A percentile compares a stretch with the other conserved stretches of the same genome.
Conservation (phyloP, 2,797 vertebrate genomes). For the Gallinago solitaria region DNA sequence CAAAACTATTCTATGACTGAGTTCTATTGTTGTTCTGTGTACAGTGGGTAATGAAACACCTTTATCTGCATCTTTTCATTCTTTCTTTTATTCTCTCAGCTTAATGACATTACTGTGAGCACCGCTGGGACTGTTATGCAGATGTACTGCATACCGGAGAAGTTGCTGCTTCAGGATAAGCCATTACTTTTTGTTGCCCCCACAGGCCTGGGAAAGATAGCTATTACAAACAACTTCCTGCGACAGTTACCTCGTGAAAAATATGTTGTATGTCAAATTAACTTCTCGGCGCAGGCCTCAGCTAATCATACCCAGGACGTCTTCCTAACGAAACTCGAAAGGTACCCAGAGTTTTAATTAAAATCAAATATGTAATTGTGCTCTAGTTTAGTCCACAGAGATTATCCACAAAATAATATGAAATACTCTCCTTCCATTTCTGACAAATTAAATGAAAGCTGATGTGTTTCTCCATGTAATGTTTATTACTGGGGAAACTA, state of each 20-base stretch:
- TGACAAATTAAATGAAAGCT: constrained; percentile 81
- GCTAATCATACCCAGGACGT: constrained; percentile 79
- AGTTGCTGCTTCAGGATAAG: constrained; percentile 81
- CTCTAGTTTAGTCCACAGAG: constrained; percentile 72
- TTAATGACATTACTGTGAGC: constrained; percentile 79
- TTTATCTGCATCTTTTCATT: constrained; percentile 73
- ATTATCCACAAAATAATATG: constrained; percentile 75
- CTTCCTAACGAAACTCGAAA: constrained; percentile 80
- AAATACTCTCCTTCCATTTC: constrained; percentile 68
- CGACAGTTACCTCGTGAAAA: constrained; percentile 81
- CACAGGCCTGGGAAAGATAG: constrained; percentile 76
- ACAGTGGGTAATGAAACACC: constrained; percentile 74
- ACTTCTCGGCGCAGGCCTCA: constrained; percentile 75
- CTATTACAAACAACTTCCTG: constrained; percentile 78
- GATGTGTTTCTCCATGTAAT: constrained; percentile 75
- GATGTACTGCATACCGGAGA: constrained; percentile 74
- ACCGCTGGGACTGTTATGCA: constrained; percentile 77
- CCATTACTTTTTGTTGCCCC: constrained; percentile 82
- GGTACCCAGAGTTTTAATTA: constrained; percentile 84
- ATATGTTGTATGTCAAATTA: constrained; percentile 83
- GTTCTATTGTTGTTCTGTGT: constrained; percentile 68
- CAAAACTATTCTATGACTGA: constrained; percentile 47
- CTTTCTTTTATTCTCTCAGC: constrained; percentile 73
- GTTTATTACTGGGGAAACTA: constrained; percentile 72
- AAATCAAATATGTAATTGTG: constrained; percentile 80